Conservation (phyloP, 2,888 invertebrate genomes). For the Mimas tiliae region DNA sequence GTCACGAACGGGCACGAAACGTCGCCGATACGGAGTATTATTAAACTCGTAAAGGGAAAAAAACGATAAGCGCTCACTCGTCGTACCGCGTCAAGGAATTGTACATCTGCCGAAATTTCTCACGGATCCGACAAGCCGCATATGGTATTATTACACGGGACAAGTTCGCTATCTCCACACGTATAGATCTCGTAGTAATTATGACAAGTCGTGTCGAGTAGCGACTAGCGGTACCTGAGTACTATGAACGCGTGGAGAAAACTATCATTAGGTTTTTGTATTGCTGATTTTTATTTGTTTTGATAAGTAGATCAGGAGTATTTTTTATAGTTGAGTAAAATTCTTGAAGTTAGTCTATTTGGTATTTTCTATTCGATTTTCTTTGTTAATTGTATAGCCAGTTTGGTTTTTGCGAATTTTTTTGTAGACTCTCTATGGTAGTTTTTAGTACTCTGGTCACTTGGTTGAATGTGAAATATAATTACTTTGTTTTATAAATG, state of each 20-base stretch:
- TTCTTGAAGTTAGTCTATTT: background rate
- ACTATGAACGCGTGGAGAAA: constrained; percentile 8
- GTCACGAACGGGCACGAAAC: constrained; percentile 70
- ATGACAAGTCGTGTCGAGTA: constrained; percentile 64
- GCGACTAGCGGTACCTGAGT: constrained; percentile 68
- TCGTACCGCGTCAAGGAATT: constrained; percentile 81
- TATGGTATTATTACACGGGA: constrained; percentile 78
- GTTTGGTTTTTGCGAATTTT: no score
- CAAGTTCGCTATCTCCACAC: constrained; percentile 69
- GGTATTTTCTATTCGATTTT: background rate
- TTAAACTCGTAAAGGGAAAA: constrained; percentile 67
- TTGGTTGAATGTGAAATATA: background rate
- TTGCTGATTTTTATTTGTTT: constrained; percentile 28
- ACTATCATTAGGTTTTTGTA: background rate
- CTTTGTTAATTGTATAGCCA: no score
- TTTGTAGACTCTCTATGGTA: no score
- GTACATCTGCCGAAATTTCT: constrained; percentile 85
- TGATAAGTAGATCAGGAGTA: background rate
- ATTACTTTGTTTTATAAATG: no score
- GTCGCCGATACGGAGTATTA: constrained; percentile 75
- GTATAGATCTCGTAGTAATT: constrained; percentile 71
- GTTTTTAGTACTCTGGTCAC: background rate
- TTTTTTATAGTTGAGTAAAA: background rate
- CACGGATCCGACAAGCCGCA: constrained; percentile 74
- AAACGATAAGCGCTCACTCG: constrained; percentile 80